These are phyloP conservation scores for Tetrao urogallus DNA, from an alignment of 2,113 vertebrate species.

Conservation along the genomic window DNA sequence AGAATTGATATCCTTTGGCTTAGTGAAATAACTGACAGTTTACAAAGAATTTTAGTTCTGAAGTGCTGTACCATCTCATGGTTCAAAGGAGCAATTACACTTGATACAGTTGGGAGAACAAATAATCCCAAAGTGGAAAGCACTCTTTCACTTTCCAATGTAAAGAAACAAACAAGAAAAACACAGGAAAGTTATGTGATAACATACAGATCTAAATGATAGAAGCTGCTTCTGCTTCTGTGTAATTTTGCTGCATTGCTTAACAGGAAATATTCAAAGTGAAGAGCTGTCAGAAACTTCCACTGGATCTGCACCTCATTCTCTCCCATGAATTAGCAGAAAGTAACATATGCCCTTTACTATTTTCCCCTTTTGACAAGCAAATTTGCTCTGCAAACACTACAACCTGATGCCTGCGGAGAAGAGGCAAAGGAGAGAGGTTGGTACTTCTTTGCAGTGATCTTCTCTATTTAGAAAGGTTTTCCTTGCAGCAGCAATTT, in stretches of 20 bases:
- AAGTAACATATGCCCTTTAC: neutral
- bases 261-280: neutral
- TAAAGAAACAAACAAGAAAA: neutral
- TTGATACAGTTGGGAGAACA: slow-evolving; percentile 42
- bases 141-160: neutral
- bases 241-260: neutral
- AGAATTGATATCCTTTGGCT: no score
- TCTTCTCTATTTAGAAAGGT: neutral
- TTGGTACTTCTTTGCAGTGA: neutral
- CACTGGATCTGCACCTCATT: neutral
- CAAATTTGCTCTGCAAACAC: neutral
- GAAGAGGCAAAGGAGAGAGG: neutral
- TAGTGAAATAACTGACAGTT: slow-evolving; percentile 15
- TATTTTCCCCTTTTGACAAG: neutral
- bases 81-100: slow-evolving; percentile 47
- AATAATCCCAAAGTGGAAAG: slow-evolving; percentile 36
- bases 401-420: neutral
- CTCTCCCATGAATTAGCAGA: neutral
- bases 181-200: neutral
- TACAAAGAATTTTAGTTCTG: neutral
- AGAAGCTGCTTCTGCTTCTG: neutral
- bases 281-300: neutral
- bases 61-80: neutral
- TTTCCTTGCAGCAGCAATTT: neutral
- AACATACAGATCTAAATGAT: neutral